Conservation (phyloP, 2,888 invertebrate species). For the Acrobasis repandana region DNA sequence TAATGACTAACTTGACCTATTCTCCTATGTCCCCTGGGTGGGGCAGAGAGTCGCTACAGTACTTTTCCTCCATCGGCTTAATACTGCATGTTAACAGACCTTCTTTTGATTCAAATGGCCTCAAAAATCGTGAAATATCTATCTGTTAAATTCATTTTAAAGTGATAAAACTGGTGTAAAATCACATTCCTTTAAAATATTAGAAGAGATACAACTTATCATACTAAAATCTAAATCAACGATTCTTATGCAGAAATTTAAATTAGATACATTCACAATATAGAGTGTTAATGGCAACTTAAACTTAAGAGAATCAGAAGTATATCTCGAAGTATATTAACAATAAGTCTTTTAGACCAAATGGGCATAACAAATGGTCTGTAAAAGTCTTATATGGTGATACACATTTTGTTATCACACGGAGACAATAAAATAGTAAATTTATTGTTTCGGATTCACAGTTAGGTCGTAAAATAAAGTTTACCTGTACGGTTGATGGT, state of each 20-base stretch:
- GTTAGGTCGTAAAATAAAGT: slow-evolving; percentile 21
- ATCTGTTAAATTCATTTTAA: not conserved
- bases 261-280: not conserved
- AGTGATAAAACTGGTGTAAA: not conserved
- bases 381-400: slow-evolving; percentile 21
- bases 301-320: slow-evolving; percentile 9
- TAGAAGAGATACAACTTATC: not conserved
- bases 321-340: slow-evolving; percentile 4
- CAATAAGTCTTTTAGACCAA: not conserved
- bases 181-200: not conserved
- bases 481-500: slow-evolving; percentile 11
- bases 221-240: slow-evolving; percentile 1
- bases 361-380: slow-evolving; percentile 16
- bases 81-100: too few relatives aligned
- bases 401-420: slow-evolving; percentile 22
- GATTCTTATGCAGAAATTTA: slow-evolving; percentile 10
- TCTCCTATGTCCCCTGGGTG: too few relatives aligned
- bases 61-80: too few relatives aligned
- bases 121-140: not conserved
- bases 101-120: not conserved
- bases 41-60: too few relatives aligned
- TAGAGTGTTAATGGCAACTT: slow-evolving; percentile 5
- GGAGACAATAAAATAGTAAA: slow-evolving; percentile 21
- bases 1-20: too few relatives aligned
- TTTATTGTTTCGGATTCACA: slow-evolving; percentile 19